Conservation (phyloP, 2,113 vertebrate genomes). For the Gnathonemus longibarbis region DNA sequence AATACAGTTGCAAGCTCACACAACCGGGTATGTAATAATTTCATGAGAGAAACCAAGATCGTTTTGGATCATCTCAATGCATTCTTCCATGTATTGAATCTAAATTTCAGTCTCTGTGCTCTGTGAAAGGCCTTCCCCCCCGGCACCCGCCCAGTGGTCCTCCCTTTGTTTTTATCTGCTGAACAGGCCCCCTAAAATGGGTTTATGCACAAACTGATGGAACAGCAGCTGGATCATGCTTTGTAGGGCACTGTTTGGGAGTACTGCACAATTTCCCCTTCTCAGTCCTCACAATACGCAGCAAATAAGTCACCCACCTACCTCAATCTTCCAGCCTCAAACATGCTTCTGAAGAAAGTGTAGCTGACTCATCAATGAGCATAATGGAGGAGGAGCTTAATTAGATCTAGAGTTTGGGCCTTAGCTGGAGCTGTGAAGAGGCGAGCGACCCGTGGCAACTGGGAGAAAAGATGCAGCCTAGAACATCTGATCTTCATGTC, state of each 20-base stretch:
- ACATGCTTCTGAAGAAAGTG: conserved; percentile 26
- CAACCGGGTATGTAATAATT: not conserved
- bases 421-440: not conserved
- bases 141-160: not conserved
- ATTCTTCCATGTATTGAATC: not conserved
- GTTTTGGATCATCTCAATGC: not conserved
- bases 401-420: conserved; percentile 11
- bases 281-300: not conserved
- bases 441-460: not conserved
- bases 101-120: not conserved
- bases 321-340: not conserved
- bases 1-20: not conserved
- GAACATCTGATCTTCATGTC: not conserved
- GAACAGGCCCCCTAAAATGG: conserved; percentile 25
- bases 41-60: not conserved
- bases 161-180: conserved; percentile 23
- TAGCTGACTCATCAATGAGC: conserved; percentile 34
- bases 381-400: conserved; percentile 23
- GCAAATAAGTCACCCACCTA: conserved; percentile 28
- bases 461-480: not conserved
- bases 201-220: conserved; percentile 29
- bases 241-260: not conserved
- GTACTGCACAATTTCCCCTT: conserved; percentile 22
- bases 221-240: conserved; percentile 18
- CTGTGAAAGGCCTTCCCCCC: not conserved